Base-by-base conservation (phyloP, 2,113 vertebrate genomes). In the Trichomycterus rosablanca region DNA sequence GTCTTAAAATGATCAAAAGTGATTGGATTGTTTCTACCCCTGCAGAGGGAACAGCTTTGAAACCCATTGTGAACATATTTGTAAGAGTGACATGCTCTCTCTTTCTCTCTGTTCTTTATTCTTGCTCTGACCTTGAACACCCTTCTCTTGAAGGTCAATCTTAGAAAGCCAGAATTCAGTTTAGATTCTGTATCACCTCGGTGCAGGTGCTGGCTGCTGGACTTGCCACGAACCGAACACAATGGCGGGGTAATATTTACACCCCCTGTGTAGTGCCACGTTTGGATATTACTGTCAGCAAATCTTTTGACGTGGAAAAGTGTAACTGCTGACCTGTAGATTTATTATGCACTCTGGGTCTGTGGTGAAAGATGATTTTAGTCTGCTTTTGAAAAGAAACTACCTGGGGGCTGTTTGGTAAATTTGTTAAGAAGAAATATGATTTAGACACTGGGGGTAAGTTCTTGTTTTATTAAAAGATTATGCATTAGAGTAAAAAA, bases 131-230 rank as follows among this genome's bases (percentile, higher is more conserved):
- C 77, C 77, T 80, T 52, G 67, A 80, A 70, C 78, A 56, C 30
- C 56, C 72, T 80, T 68, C 70, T 39, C 68, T 65, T 74, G 60
- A 37, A 40, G 70, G 67, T 37, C 72, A 77, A 60, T 63, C 73
- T 78, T 79, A n/a, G n/a, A n/a, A 76, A 70, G 68, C 63, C 73
- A 82, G 77, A 77, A 81, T 83, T 84, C 80, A 78, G 58, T 34
- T 57, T 72, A 75, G 82, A 84, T 88, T 83, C 80, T 73, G 75
- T 89, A 84, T 87, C 84, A 85, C 74, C 66, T 58, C 42, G 1
- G 72, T 66, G 81, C 87, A 86, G 84, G 82, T 87, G 84, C 73
- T 78, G 63, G 60, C 20, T 67, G 78, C 73, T 83, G 81, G 75
- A 84, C 84, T 85, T 62, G 68, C 77, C 66, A 75, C 77, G 76